phyloP scores from a whole-genome alignment of 2,113 vertebrate genomes.

The Pomatorhinus ruficollis region DNA sequence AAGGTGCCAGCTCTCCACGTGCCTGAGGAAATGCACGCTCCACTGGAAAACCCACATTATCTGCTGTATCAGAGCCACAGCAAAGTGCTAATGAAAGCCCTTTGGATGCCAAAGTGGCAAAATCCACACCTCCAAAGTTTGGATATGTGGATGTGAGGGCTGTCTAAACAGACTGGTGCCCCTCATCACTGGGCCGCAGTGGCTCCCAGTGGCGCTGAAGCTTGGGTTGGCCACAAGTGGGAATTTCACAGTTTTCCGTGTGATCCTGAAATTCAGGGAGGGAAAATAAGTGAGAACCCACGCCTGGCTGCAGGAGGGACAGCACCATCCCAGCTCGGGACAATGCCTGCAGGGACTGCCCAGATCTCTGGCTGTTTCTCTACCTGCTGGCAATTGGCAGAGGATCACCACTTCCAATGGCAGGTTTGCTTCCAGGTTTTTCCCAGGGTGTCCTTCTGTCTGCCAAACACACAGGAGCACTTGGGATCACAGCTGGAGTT shows the following conservation, averaged over 20 bases:
- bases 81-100: background rate
- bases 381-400: fast-evolving
- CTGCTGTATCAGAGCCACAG: background rate
- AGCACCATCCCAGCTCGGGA: background rate
- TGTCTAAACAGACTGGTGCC: background rate
- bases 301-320: fast-evolving
- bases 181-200: fast-evolving
- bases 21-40: background rate
- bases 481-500: background rate
- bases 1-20: background rate
- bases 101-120: background rate
- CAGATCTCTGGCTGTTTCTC: background rate
- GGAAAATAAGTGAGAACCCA: background rate
- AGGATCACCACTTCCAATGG: fast-evolving
- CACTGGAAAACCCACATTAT: background rate
- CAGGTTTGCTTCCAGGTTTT: background rate
- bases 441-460: background rate
- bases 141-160: fast-evolving
- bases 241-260: background rate
- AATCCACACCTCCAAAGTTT: background rate
- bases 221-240: fast-evolving
- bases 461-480: fast-evolving
- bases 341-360: background rate
- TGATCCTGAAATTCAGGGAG: background rate
- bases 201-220: fast-evolving